Conservation (phyloP, 2,797 vertebrate species). For the Cryptoblepharus egeriae region DNA sequence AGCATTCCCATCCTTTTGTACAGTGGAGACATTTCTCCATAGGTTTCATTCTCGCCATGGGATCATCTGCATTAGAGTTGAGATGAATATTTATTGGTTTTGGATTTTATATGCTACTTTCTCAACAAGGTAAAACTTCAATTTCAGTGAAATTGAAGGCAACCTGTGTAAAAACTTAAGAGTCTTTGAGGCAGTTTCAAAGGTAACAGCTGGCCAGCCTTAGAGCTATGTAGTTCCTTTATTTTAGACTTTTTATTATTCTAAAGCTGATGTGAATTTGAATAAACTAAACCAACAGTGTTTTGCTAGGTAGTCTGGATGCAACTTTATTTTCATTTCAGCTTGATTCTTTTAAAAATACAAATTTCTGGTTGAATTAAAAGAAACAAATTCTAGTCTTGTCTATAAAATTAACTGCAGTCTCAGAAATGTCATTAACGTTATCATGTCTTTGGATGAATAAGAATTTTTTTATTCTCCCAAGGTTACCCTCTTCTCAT, state of each 20-base stretch:
- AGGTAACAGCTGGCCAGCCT: neutral
- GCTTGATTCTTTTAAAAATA: neutral
- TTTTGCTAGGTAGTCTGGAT: neutral
- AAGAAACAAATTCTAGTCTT: neutral
- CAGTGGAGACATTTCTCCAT: neutral
- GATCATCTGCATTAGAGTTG: neutral
- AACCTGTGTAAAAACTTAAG: neutral
- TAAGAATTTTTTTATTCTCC: neutral
- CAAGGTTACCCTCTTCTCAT: constrained; percentile 26
- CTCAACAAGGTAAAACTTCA: neutral
- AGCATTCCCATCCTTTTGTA: neutral
- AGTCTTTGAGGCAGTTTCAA: neutral
- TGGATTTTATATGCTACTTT: neutral
- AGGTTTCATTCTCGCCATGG: neutral
- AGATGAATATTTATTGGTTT: neutral
- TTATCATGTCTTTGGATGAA: constrained; percentile 1
- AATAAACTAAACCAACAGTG: neutral
- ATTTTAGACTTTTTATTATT: neutral
- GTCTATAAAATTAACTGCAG: neutral
- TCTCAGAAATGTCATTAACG: constrained; percentile 1
- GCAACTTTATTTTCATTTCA: constrained; percentile 13
- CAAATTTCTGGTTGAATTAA: neutral
- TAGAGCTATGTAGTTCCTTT: neutral
- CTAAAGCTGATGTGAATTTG: neutral
- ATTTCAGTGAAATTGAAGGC: neutral